Conservation (phyloP, 2,888 invertebrate species). For the Alloplasta piceator region DNA sequence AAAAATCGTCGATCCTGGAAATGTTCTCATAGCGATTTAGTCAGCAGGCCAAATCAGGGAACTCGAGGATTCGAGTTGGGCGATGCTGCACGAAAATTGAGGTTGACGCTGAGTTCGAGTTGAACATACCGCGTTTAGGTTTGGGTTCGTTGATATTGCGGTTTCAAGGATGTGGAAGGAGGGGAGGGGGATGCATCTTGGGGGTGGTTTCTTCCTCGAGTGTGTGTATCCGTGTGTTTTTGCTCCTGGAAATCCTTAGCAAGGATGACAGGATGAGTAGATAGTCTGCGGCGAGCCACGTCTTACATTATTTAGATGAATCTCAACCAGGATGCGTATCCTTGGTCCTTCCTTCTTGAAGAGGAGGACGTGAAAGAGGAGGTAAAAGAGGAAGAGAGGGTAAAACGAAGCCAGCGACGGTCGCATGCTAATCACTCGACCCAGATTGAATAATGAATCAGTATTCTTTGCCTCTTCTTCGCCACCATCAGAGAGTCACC, state of each 20-base stretch:
- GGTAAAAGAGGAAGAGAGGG: conserved; percentile 38
- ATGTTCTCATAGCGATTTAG: conserved; percentile 4
- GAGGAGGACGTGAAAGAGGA: conserved; percentile 6
- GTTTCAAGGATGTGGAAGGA: conserved; percentile 51
- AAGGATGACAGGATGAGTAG: conserved; percentile 18
- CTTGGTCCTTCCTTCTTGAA: conserved; percentile 7
- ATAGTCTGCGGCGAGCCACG: conserved; percentile 73
- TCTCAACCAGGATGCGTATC: conserved; percentile 61
- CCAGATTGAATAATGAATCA: conserved; percentile 87
- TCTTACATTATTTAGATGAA: conserved; percentile 82
- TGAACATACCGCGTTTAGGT: conserved; percentile 23
- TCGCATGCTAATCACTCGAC: conserved; percentile 86
- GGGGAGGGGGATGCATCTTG: conserved; percentile 25
- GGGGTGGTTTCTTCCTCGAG: no score
- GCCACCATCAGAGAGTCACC: conserved; percentile 67
- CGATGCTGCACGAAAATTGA: conserved; percentile 45
- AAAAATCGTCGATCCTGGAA: background rate
- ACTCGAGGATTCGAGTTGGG: conserved; percentile 38
- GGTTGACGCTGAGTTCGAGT: conserved; percentile 50
- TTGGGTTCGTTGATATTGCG: conserved; percentile 64
- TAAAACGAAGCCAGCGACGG: conserved; percentile 72
- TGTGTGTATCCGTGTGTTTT: background rate
- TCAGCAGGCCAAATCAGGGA: background rate
- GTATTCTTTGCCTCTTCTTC: conserved; percentile 84
- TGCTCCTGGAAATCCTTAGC: conserved; percentile 20